phyloP scores from a whole-genome alignment of 2,113 vertebrate genomes.

The Phycodurus eques region DNA sequence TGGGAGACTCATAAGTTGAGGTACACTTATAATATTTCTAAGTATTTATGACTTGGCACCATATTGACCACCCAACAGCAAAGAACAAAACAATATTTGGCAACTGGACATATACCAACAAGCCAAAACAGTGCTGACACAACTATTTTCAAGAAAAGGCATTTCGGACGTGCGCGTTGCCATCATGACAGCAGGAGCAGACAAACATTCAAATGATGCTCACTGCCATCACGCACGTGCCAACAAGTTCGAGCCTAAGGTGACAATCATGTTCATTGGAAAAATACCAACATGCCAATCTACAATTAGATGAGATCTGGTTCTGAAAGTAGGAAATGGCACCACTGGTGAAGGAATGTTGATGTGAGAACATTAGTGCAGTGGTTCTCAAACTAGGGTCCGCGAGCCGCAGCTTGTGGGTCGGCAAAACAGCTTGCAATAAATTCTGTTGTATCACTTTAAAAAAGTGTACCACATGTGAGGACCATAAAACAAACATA shows the following conservation, averaged over 20 bases:
- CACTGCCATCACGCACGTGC: conserved; percentile 1
- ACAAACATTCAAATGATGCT: neutral
- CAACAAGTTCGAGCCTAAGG: conserved; percentile 7
- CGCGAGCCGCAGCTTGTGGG: neutral
- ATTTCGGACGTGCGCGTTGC: conserved; percentile 30
- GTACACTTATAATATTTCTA: neutral
- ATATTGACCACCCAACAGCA: neutral
- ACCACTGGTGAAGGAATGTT: conserved; percentile 13
- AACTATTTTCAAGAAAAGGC: conserved; percentile 12
- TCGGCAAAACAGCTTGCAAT: too few species aligned
- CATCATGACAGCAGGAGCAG: conserved; percentile 23
- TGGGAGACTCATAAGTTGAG: too few species aligned
- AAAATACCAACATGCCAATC: neutral
- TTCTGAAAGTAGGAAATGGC: conserved; percentile 27
- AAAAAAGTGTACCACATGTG: too few species aligned
- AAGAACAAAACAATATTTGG: neutral
- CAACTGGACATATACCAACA: neutral
- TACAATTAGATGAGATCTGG: neutral
- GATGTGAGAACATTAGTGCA: conserved; percentile 1
- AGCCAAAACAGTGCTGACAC: neutral
- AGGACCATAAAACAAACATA: too few species aligned
- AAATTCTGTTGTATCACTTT: too few species aligned
- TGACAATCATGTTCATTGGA: neutral
- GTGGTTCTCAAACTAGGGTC: neutral
- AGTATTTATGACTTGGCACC: neutral